Evolutionary conservation across 2,888 invertebrate genomes (phyloP), one percentile per base, ranked within the genome.

Genomic region (Platerodrilus igneus): DNA sequence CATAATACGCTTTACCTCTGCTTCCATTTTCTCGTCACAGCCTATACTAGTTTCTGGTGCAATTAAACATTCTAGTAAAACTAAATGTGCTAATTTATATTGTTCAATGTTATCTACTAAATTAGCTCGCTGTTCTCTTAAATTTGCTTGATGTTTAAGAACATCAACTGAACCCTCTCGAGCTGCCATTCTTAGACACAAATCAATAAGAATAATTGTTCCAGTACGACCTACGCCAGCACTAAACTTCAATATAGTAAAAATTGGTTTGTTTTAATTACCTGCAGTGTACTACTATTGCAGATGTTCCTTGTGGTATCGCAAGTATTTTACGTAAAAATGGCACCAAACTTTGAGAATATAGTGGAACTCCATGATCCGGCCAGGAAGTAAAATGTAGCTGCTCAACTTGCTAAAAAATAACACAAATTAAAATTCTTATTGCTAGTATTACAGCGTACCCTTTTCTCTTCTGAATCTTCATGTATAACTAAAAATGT

Each of bases 201-300:
- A 70, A 51, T 79, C 78, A 43, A 75, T 71, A n/a, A 78, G 64
- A 34, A 78, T 72, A 15, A 78, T 69, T 1, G 77, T 78, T 6
- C 79, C 79, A 4, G 79, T 78, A 45, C 78, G 65, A 2, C 78
- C 78, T 11, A 77, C 75, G 2, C 79, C 78, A 38, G 77, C 77
- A 58, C 76, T 76, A 57, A 69, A 74, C n/a, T n/a, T n/a, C n/a
- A n/a, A n/a, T n/a, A n/a, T n/a, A n/a, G n/a, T n/a, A n/a, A n/a
- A n/a, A n/a, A n/a, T n/a, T n/a, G n/a, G n/a, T 16, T 16, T 8
- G 9, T 8, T 11, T 35, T 8, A 20, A n/a, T 32, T 40, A 45
- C 37, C 40, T 37, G 37, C 78, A 78, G 53, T 78, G 78, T 0
- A 78, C 70, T 3, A 75, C 60, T 3, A 74, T 60, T 1, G 75